These are phyloP conservation scores for Neolamprologus longior DNA, from an alignment of 2,113 vertebrate genomes.

Conservation along the genomic window DNA sequence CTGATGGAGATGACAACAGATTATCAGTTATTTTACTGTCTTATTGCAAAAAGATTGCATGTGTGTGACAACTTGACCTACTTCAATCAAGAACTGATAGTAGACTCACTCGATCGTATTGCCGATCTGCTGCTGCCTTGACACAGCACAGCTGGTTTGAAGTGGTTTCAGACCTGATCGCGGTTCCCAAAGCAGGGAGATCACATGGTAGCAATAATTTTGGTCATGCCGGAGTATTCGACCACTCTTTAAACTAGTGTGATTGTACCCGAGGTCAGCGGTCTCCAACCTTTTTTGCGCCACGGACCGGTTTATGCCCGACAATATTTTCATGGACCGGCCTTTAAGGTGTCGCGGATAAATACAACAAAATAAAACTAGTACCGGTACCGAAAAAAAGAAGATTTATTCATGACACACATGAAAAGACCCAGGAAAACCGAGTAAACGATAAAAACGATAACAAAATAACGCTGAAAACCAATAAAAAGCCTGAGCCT, in stretches of 20 bases:
- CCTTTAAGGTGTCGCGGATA: too few relatives aligned
- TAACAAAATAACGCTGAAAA: too few relatives aligned
- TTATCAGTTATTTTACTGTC: not conserved
- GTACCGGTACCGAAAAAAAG: too few relatives aligned
- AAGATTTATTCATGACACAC: too few relatives aligned
- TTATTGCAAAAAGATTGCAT: not conserved
- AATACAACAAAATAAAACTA: too few relatives aligned
- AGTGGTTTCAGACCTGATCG: not conserved
- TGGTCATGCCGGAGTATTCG: not conserved
- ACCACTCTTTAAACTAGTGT: not conserved
- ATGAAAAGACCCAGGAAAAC: fast-evolving
- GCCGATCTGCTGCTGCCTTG: fast-evolving
- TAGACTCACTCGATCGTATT: not conserved
- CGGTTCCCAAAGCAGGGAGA: fast-evolving
- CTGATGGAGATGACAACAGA: not conserved
- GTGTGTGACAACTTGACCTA: not conserved
- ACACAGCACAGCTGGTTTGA: not conserved
- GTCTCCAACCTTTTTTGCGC: too few relatives aligned
- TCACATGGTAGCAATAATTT: not conserved
- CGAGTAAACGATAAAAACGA: fast-evolving
- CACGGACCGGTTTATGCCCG: too few relatives aligned
- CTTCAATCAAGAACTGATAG: not conserved
- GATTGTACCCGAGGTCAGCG: fast-evolving
- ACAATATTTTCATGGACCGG: too few relatives aligned
- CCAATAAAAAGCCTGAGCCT: fast-evolving